Percentiles rank a stretch among this genome's conserved stretches.
These are phyloP conservation scores for Zaprionus bogoriensis DNA, from an alignment of 2,888 invertebrate genomes.

Conservation along the genomic window DNA sequence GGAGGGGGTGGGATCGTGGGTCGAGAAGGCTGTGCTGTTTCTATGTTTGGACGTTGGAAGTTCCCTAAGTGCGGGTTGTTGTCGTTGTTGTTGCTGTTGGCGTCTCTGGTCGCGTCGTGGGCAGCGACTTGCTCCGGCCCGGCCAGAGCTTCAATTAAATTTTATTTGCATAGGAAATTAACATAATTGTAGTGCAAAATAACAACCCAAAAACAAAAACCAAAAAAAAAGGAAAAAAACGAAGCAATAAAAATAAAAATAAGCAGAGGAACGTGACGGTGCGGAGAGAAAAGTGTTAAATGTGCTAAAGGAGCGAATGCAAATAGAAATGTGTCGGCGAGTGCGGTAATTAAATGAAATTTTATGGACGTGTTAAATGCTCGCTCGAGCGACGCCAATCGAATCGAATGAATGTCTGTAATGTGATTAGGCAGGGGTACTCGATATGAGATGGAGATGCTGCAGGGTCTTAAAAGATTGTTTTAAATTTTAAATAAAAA, in stretches of 20 bases:
- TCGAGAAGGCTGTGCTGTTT: not conserved
- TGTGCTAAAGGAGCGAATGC: conserved; percentile 36
- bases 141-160: conserved; percentile 81
- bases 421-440: conserved; percentile 1
- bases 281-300: conserved; percentile 61
- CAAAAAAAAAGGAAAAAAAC: conserved; percentile 12
- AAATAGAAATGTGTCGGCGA: conserved; percentile 56
- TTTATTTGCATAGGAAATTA: conserved; percentile 83
- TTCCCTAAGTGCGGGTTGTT: conserved; percentile 61
- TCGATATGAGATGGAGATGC: too few species aligned
- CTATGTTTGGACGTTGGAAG: conserved; percentile 49
- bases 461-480: too few species aligned
- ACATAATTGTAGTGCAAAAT: conserved; percentile 81
- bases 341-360: conserved; percentile 58
- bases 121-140: conserved; percentile 48
- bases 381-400: conserved; percentile 18
- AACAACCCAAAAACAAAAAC: conserved; percentile 55
- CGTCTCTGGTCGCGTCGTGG: conserved; percentile 36
- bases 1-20: not conserved
- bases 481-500: too few species aligned
- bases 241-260: conserved; percentile 50
- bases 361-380: conserved; percentile 40
- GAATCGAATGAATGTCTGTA: conserved; percentile 21
- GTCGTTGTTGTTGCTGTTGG: conserved; percentile 55
- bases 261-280: conserved; percentile 68